Evolutionary conservation across 2,797 vertebrate species (phyloP).

Genomic region (Scolopax rusticola): DNA sequence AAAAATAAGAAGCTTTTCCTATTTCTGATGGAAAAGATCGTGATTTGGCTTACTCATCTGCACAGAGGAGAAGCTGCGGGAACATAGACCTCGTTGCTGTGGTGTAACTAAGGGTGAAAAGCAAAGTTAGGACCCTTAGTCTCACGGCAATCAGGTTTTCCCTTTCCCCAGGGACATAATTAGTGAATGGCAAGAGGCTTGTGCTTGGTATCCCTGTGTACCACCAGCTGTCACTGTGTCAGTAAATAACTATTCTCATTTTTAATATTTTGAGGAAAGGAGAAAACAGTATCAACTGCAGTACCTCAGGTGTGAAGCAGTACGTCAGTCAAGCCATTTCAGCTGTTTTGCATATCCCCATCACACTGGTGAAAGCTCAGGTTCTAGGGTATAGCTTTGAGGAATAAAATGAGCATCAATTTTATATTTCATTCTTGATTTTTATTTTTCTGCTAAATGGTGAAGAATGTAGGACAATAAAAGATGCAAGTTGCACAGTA

Average conservation of each 20-base stretch:
- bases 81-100: rapidly evolving
- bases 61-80: background rate
- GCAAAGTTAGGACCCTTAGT: background rate
- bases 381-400: background rate
- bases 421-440: background rate
- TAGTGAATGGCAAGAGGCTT: background rate
- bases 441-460: background rate
- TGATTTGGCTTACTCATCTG: background rate
- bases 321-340: background rate
- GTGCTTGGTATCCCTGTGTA: background rate
- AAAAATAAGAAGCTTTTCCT: background rate
- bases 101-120: background rate
- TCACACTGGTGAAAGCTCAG: background rate
- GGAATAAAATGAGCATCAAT: background rate
- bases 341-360: background rate
- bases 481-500: background rate
- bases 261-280: background rate
- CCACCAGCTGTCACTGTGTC: background rate
- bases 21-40: background rate
- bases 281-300: background rate
- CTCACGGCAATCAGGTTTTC: background rate
- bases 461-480: background rate
- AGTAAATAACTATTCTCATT: background rate
- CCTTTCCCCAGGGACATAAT: background rate
- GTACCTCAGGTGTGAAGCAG: background rate